These are phyloP conservation scores for Channallabes apus DNA, from an alignment of 2,797 vertebrate genomes.

Conservation along the genomic window DNA sequence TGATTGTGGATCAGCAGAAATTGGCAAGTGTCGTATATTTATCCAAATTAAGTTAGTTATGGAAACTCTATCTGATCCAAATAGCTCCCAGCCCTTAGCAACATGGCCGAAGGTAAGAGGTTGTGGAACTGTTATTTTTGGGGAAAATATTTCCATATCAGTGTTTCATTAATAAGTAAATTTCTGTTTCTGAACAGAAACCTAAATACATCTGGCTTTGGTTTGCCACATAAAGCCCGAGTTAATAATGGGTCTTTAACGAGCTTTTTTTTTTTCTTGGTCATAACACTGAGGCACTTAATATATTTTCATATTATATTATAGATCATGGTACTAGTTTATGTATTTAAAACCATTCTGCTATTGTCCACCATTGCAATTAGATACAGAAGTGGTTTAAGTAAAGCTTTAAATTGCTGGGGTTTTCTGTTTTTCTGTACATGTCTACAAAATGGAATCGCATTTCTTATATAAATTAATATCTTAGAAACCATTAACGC, in stretches of 20 bases:
- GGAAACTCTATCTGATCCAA: neutral
- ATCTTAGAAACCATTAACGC: neutral
- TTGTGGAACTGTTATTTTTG: slow-evolving; percentile 16
- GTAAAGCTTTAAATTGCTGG: neutral
- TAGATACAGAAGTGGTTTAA: neutral
- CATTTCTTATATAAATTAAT: neutral
- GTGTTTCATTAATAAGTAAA: neutral
- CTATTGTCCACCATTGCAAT: neutral
- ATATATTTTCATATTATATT: neutral
- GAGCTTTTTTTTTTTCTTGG: neutral
- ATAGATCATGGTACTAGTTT: neutral
- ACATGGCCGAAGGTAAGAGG: slow-evolving; percentile 58
- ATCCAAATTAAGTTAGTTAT: neutral
- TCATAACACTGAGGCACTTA: neutral
- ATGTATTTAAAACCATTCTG: neutral
- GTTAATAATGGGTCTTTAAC: neutral
- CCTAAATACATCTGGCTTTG: slow-evolving; percentile 26
- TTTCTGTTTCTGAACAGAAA: slow-evolving; percentile 1
- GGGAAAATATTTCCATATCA: slow-evolving; percentile 2
- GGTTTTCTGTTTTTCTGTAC: neutral
- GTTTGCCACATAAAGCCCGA: neutral
- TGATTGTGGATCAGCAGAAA: neutral
- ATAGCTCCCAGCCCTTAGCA: slow-evolving; percentile 55
- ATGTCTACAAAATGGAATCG: neutral
- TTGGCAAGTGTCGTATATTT: neutral